A percentile compares a stretch with the other conserved stretches of the same genome.
Evolutionary conservation across 1,140 invertebrate genomes (phyloP).

Genomic region (Aricia agestis): DNA sequence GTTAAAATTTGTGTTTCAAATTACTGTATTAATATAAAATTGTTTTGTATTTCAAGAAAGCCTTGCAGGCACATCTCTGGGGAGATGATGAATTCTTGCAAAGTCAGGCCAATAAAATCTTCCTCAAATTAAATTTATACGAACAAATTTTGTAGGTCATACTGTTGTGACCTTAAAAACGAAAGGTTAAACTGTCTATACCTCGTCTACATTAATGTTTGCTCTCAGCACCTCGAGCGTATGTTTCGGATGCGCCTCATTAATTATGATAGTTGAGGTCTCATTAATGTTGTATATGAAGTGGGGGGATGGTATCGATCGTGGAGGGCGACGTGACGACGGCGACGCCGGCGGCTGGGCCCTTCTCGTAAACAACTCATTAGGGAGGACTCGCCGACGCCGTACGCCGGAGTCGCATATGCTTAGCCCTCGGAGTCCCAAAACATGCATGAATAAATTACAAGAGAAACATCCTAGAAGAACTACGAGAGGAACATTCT

Average conservation of each 20-base stretch:
- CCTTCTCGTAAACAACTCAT: constrained; percentile 20
- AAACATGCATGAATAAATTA: background rate
- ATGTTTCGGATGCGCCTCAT: background rate
- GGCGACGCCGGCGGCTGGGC: background rate
- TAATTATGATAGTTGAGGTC: background rate
- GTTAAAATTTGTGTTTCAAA: too few relatives aligned
- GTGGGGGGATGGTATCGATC: background rate
- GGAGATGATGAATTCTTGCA: too few relatives aligned
- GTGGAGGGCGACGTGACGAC: background rate
- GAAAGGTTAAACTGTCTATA: background rate
- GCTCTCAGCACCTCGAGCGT: background rate
- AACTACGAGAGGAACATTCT: too few relatives aligned
- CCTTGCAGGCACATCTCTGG: too few relatives aligned
- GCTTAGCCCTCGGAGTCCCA: background rate
- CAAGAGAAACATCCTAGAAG: too few relatives aligned
- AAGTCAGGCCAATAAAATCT: too few relatives aligned
- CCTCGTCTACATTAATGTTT: background rate
- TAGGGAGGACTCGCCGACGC: constrained; percentile 8
- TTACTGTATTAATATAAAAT: too few relatives aligned
- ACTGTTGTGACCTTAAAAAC: too few relatives aligned
- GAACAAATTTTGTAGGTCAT: too few relatives aligned
- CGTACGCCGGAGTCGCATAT: background rate
- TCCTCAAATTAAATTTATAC: too few relatives aligned
- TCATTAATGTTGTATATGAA: constrained; percentile 1
- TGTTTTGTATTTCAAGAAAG: too few relatives aligned